These are phyloP conservation scores for Chelmon rostratus DNA, from an alignment of 2,797 vertebrate genomes.

Conservation along the genomic window DNA sequence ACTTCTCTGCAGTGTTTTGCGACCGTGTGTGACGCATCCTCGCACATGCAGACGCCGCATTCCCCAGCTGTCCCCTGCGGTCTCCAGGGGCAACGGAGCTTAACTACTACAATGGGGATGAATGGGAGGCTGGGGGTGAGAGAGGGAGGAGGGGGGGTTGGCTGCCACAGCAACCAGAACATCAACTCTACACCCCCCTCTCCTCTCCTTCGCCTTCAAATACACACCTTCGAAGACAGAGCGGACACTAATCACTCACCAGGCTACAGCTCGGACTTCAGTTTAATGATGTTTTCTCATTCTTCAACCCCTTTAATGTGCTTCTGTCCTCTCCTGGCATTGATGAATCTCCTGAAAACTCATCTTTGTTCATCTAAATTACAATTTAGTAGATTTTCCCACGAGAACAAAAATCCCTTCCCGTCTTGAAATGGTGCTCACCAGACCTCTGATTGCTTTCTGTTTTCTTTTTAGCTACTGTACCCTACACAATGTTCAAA, in stretches of 20 bases:
- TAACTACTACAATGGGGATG: slow-evolving; percentile 83
- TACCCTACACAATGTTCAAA: no score
- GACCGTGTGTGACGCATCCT: slow-evolving; percentile 28
- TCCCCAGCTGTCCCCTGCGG: slow-evolving; percentile 76
- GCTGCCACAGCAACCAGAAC: slow-evolving; percentile 77
- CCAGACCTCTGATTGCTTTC: no score
- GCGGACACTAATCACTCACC: slow-evolving; percentile 12
- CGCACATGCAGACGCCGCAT: slow-evolving; percentile 71
- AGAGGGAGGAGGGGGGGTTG: slow-evolving; percentile 62
- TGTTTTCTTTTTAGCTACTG: no score
- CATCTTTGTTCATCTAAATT: no score
- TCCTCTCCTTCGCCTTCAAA: slow-evolving; percentile 50
- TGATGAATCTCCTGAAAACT: no score
- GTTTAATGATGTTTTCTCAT: not conserved
- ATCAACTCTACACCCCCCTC: slow-evolving; percentile 80
- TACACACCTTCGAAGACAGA: slow-evolving; percentile 57
- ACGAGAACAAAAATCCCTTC: no score
- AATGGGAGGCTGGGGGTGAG: slow-evolving; percentile 81
- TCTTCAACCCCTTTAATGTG: not conserved
- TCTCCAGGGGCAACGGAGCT: slow-evolving; percentile 84
- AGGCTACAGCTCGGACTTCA: not conserved
- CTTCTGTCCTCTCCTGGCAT: not conserved
- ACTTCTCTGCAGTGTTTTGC: not conserved
- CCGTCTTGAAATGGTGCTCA: no score
- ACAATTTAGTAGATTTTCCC: no score